A percentile compares a stretch with the other conserved stretches of the same genome.
Evolutionary conservation across 2,888 invertebrate species (phyloP).

Genomic region (Saturnia japonica): DNA sequence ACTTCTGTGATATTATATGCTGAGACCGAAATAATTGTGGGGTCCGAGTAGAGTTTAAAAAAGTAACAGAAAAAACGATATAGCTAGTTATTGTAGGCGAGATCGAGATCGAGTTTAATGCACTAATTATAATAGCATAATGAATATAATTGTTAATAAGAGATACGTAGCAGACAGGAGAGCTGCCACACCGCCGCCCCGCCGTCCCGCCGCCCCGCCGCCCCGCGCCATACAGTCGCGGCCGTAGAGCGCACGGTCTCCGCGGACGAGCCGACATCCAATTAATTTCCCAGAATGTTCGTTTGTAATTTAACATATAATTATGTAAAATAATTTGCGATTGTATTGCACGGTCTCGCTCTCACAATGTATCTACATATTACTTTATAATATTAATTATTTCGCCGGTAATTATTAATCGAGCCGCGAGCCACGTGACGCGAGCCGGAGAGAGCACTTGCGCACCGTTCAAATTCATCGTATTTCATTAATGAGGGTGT

Average conservation of each 20-base stretch:
- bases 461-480: slow-evolving; percentile 18
- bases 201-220: no score
- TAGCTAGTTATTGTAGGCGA: background rate
- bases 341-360: slow-evolving; percentile 17
- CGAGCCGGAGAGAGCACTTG: slow-evolving; percentile 17
- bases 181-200: no score
- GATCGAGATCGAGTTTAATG: slow-evolving; percentile 16
- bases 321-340: slow-evolving; percentile 23
- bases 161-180: background rate
- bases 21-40: background rate
- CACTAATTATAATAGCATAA: slow-evolving; percentile 22
- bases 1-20: background rate
- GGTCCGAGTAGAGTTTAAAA: background rate
- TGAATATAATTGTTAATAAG: slow-evolving; percentile 23
- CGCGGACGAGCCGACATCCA: slow-evolving; percentile 11
- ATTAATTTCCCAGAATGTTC: slow-evolving; percentile 14
- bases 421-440: background rate
- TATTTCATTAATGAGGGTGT: slow-evolving; percentile 18
- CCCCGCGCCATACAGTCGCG: no score
- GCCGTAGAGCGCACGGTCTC: no score
- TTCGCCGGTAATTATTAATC: slow-evolving; percentile 16
- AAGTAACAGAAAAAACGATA: background rate
- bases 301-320: slow-evolving; percentile 20
- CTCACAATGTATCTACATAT: slow-evolving; percentile 16
- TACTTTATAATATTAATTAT: slow-evolving; percentile 21